These are phyloP conservation scores for Drepanosiphum platanoidis DNA, from an alignment of 2,888 invertebrate genomes.

Conservation along the genomic window DNA sequence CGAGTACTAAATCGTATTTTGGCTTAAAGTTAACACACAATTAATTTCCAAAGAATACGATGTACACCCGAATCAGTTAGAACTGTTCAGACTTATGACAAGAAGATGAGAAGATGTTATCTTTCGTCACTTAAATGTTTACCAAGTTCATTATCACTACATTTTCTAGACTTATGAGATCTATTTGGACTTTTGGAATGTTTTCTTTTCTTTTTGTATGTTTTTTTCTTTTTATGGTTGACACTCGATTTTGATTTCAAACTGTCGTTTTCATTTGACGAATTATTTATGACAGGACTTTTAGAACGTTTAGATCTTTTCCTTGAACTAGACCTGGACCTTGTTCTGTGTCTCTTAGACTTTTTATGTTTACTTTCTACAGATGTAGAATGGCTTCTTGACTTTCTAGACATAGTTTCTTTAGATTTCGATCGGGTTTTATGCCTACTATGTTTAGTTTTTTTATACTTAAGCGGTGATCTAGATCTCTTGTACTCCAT, in stretches of 20 bases:
- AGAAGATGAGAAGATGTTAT: not conserved
- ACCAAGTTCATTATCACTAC: not conserved
- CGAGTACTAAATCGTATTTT: not conserved
- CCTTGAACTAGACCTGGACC: conserved; percentile 7
- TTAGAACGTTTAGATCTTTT: conserved; percentile 30
- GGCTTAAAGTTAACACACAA: not conserved
- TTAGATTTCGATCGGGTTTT: conserved; percentile 6
- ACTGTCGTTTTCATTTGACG: conserved; percentile 3
- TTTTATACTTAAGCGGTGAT: not conserved
- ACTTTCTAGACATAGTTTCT: not conserved
- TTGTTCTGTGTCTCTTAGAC: not conserved
- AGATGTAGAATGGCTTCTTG: conserved; percentile 2
- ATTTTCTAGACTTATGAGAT: not conserved
- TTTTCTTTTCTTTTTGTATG: conserved; percentile 45
- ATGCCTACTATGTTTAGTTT: not conserved
- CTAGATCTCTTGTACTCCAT: not conserved
- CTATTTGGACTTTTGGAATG: conserved; percentile 45
- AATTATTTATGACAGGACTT: conserved; percentile 11
- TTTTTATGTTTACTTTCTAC: not conserved
- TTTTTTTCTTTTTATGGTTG: conserved; percentile 26
- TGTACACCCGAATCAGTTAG: not conserved
- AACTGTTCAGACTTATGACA: not conserved
- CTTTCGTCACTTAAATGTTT: not conserved
- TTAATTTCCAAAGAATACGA: not conserved
- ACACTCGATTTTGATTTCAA: not conserved